Evolutionary conservation across 2,888 invertebrate genomes (phyloP), one percentile per base, ranked within the genome.

Genomic region (Cylloceria caligata): DNA sequence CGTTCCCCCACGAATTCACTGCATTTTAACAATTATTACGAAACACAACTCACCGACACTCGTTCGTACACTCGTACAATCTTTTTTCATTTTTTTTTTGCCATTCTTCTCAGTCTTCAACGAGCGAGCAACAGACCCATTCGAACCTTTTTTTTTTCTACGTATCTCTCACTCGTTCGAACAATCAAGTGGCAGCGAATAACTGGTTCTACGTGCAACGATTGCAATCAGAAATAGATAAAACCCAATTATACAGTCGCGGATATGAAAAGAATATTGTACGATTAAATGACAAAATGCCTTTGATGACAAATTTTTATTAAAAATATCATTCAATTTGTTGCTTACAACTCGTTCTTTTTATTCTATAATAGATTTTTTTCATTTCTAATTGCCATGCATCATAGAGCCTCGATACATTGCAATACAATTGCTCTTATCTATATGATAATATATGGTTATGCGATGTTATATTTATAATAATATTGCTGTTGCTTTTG

Each of bases 1-100:
- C 78, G 69, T 74, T 78, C 64, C 64, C 7, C 75, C 86, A 87
- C 83, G 34, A 47, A 55, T 11, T 36, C 75, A 36, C 27, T 3
- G 19, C 1, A 45, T 68, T 52, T 52, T 36, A 52, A 68, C 64
- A 39, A 68, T 47, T 52, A 45, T 72, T 30, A 13, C 11, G 6
- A 69, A 69, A 55, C 55, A 57, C 27, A 39, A 71, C 55, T 57
- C 55, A 71, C 69, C 36, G 68, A 36, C 49, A 36, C 52, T 6
- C 55, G 24, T 49, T 67, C 52, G 21, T 19, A 42, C 16, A 16
- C 21, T 68, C 34, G 36, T 19, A 19, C 13, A 52, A n/a, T 19
- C 16, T 6, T 42, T 19, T 57, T 57, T 27, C 19, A 21, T 52
- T 52, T 65, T 9, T 52, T 49, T 52, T 34, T 39, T 62, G 30